Base-by-base conservation (phyloP, 2,113 vertebrate species). In the Martes martes region DNA sequence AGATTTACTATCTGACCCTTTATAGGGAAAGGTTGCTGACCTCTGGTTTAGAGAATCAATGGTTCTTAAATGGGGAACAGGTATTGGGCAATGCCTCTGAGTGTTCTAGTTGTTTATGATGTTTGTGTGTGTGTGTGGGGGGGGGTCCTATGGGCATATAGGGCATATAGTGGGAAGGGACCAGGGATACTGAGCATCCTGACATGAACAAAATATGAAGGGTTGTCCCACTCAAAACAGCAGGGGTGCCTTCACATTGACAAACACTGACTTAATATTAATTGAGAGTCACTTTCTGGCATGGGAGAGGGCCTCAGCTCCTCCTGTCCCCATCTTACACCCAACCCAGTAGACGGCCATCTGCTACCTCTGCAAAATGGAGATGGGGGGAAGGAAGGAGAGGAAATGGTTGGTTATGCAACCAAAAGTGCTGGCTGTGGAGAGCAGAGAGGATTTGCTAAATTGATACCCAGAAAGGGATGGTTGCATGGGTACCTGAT, bases 401-500 rank as follows among this genome's bases (percentile, higher is more conserved):
- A 93, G 79, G 79, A 89, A 86, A 92, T 80, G 94, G n/a, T 76
- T 95, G 47, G 63, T 91, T 93, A 80, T 33, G 74, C 42, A 85
- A 93, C 83, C 55, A 26, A 69, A 71, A 91, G 26, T 11, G 0
- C 33, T 85, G 45, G 45, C 76, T 97, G 33, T 85, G 45, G 52
- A 67, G 91, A 95, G 39, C 52, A 97, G 78, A 94, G 81, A 90
- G 90, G 90, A 84, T 89, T 94, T 94, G 95, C 96, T 94, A 78
- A 93, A 86, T 94, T 89, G 80, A 73, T 95, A 94, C 67, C 82
- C 84, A 65, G 89, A 94, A 94, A 96, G 67, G 21, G 82, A 85
- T 67, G 78, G 81, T 89, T 96, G 39, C 76, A 61, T 59, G 83
- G 79, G 57, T 69, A 92, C 74, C 96, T 90, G 91, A 73, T 97